A percentile compares a stretch with the other conserved stretches of the same genome.
Evolutionary conservation across 2,888 invertebrate species (phyloP).

Genomic region (Biston stratarius): DNA sequence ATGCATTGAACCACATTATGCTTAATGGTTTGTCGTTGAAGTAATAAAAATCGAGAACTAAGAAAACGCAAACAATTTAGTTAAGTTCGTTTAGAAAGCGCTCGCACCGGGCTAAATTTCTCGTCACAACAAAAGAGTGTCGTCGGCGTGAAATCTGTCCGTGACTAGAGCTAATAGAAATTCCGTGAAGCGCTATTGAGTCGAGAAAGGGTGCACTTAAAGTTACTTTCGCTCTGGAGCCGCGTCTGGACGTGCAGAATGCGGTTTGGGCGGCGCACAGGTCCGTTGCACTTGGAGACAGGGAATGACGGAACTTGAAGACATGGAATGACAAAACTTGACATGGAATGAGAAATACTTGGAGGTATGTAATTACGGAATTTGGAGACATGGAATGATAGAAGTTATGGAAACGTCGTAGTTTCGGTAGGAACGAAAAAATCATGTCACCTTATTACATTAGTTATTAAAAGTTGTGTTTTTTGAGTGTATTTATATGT

Average conservation of each 20-base stretch:
- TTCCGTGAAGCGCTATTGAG: constrained; percentile 35
- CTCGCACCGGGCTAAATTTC: background rate
- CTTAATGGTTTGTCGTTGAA: background rate
- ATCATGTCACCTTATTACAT: no score
- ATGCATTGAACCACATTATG: background rate
- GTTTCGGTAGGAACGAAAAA: no score
- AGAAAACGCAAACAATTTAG: background rate
- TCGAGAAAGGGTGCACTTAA: constrained; percentile 45
- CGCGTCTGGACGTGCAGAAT: constrained; percentile 45
- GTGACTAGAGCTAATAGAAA: constrained; percentile 42
- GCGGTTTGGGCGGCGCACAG: constrained; percentile 52
- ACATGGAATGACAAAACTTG: no score
- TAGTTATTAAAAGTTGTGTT: no score
- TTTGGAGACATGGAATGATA: no score
- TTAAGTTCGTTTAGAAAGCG: constrained; percentile 3
- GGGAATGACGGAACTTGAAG: background rate
- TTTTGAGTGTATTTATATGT: no score
- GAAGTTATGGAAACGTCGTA: no score
- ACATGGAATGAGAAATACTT: no score
- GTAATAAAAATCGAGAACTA: background rate
- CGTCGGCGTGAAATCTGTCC: constrained; percentile 25
- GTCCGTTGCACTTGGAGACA: constrained; percentile 51
- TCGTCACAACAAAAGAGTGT: constrained; percentile 24
- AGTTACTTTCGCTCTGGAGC: constrained; percentile 50
- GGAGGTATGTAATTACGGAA: no score